Base-by-base conservation (phyloP, 2,888 invertebrate genomes). In the Nemurella pictetii region DNA sequence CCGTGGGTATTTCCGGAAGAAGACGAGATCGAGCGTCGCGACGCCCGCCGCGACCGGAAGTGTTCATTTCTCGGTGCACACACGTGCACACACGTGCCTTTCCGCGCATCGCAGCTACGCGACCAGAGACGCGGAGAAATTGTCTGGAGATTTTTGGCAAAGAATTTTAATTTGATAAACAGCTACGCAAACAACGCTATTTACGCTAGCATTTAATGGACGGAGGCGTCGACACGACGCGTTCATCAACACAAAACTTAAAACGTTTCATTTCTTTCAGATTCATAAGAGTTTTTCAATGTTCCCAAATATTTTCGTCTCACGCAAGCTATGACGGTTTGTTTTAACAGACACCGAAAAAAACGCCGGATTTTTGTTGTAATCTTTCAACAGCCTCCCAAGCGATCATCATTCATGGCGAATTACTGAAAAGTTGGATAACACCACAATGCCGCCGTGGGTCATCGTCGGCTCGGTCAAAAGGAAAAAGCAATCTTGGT, bases 401-500 rank as follows among this genome's bases (percentile, higher is more conserved):
- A 55, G 55, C 55, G 9, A 9, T 20, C 55, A 55, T 55, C 55
- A 55, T 55, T 55, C 55, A 55, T 55, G 55, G 15, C 20, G 55
- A 55, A 55, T 55, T 55, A 55, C 55, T 20, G 55, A 55, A 55
- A 55, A 7, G 55, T 55, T 55, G 55, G 55, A 20, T 55, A 55
- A 55, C 55, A 55, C 15, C 55, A 55, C 55, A 20, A 55, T 55
- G 55, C 55, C 55, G 55, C 55, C 55, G 20, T 55, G 15, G 55
- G 55, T 55, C 75, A 75, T 27, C 28, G 75, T 75, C 75, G 75
- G 75, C 75, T 4, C 12, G 75, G 26, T 75, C 75, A 75, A 75
- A 75, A 75, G 75, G 75, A 27, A 75, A 75, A 75, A 75, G 75
- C 75, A 75, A 75, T 75, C 75, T 75, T 28, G 25, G 5, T 75